Conservation (phyloP, 2,888 invertebrate species). For the Gari tellinella region DNA sequence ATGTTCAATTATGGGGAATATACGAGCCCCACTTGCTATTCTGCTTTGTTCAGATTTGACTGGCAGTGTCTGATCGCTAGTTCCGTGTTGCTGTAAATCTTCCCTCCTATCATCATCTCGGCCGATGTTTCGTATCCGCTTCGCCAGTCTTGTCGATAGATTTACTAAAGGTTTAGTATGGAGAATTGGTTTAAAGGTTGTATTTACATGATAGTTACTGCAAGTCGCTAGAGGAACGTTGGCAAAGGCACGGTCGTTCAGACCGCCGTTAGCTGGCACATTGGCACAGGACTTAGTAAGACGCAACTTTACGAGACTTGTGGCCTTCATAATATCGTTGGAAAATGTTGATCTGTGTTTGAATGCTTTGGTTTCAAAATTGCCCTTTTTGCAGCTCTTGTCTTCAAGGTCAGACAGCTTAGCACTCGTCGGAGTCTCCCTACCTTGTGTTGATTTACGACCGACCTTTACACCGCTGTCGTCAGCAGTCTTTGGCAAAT, state of each 20-base stretch:
- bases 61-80: background rate
- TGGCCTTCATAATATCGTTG: constrained; percentile 21
- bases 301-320: constrained; percentile 28
- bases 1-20: background rate
- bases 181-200: constrained; percentile 17
- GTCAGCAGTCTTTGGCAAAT: too few species aligned
- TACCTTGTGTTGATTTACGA: constrained; percentile 1
- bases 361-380: constrained; percentile 8
- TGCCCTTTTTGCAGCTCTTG: background rate
- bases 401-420: constrained; percentile 12
- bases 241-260: constrained; percentile 19
- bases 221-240: constrained; percentile 45
- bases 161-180: constrained; percentile 28
- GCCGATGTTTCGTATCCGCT: constrained; percentile 32
- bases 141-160: constrained; percentile 35
- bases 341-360: background rate
- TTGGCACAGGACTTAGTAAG: constrained; percentile 40
- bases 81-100: background rate
- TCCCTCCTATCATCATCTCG: constrained; percentile 5
- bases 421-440: constrained; percentile 1
- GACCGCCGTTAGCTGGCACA: background rate
- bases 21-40: background rate
- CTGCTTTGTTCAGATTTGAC: background rate
- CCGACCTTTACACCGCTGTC: too few species aligned
- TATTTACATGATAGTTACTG: constrained; percentile 26